These are phyloP conservation scores for Eupleurogrammus muticus DNA, from an alignment of 2,797 vertebrate species.

Conservation along the genomic window DNA sequence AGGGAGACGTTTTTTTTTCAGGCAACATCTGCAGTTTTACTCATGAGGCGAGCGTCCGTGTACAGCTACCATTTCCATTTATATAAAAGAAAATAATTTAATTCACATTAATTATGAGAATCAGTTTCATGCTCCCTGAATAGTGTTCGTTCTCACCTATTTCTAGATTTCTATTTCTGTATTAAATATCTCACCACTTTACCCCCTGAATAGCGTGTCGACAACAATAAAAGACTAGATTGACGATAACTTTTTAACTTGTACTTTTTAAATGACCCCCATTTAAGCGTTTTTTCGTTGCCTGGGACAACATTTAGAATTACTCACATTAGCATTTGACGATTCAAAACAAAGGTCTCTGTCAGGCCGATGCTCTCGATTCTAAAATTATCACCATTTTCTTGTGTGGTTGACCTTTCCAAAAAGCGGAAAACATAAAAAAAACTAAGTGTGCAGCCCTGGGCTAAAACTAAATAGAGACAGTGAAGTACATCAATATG, in stretches of 20 bases:
- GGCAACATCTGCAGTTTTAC: conserved; percentile 67
- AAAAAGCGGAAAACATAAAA: conserved; percentile 24
- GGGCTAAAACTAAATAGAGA: conserved; percentile 74
- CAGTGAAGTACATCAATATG: conserved; percentile 78
- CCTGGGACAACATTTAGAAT: background rate
- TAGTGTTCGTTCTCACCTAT: conserved; percentile 21
- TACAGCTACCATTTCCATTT: conserved; percentile 67
- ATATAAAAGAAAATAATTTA: conserved; percentile 52
- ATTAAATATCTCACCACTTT: background rate
- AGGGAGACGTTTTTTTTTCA: conserved; percentile 23
- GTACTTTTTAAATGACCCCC: background rate
- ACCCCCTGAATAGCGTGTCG: background rate
- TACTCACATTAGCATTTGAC: background rate
- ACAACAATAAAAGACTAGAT: background rate
- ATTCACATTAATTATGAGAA: conserved; percentile 28
- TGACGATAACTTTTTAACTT: background rate
- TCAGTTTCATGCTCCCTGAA: conserved; percentile 33
- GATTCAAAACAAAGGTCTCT: conserved; percentile 3
- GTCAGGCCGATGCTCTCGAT: conserved; percentile 13
- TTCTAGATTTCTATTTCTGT: conserved; percentile 1
- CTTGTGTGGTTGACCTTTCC: conserved; percentile 31
- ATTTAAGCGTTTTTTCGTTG: background rate
- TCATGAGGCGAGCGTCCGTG: conserved; percentile 40
- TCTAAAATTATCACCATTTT: conserved; percentile 29
- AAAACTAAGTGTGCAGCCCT: conserved; percentile 39